These are phyloP conservation scores for Notoglanidium macrostoma DNA, from an alignment of 2,797 vertebrate genomes.

Conservation along the genomic window DNA sequence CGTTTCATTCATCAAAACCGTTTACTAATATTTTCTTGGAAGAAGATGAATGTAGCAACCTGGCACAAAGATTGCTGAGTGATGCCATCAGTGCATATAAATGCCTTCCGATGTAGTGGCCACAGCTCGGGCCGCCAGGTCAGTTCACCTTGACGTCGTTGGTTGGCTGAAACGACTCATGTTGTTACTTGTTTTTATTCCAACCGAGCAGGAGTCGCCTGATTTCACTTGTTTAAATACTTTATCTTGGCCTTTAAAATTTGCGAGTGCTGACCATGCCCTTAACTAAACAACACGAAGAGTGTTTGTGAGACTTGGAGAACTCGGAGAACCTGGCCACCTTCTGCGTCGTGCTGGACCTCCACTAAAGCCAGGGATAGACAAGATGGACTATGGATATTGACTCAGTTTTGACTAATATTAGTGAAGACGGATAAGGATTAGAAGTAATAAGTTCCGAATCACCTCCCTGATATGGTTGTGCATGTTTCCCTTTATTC, in stretches of 20 bases:
- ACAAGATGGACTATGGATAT: background rate
- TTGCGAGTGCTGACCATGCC: background rate
- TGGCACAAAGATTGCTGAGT: constrained; percentile 49
- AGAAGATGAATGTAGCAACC: constrained; percentile 59
- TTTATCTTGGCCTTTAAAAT: background rate
- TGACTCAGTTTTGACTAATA: background rate
- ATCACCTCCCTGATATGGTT: constrained; percentile 44
- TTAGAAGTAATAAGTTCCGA: background rate
- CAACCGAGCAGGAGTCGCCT: background rate
- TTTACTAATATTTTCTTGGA: constrained; percentile 61
- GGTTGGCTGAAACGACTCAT: background rate
- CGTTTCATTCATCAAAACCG: constrained; percentile 63
- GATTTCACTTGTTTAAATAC: background rate
- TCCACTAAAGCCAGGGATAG: background rate
- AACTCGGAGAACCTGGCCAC: background rate
- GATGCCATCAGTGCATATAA: constrained; percentile 45
- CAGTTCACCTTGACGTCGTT: background rate
- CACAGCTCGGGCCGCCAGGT: background rate
- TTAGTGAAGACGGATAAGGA: background rate
- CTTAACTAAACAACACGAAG: background rate
- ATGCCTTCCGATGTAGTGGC: background rate
- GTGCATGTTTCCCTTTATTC: constrained; percentile 36
- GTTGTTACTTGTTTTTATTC: background rate
- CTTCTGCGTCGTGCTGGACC: background rate
- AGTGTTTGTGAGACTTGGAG: background rate